Conservation (phyloP, 2,113 vertebrate genomes). For the Onychostoma macrolepis region DNA sequence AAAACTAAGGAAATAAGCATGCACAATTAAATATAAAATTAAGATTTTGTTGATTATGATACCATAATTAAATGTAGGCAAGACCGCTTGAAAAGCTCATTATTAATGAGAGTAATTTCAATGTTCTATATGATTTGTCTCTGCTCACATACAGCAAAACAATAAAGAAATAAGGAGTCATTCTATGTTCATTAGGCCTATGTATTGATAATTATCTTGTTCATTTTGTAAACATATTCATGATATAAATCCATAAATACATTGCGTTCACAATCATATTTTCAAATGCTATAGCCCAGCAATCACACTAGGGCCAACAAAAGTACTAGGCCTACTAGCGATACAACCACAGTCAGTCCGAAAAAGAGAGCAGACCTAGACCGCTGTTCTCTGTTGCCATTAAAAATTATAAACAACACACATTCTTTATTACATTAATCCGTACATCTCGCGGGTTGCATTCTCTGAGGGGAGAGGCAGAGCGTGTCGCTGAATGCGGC, state of each 20-base stretch:
- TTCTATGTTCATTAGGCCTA: neutral
- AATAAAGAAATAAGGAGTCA: neutral
- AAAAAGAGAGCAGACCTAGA: neutral
- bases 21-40: neutral
- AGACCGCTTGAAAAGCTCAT: neutral
- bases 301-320: neutral
- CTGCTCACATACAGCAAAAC: neutral
- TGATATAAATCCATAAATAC: neutral
- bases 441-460: constrained; percentile 62
- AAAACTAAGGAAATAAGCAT: neutral
- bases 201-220: neutral
- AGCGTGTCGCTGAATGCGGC: constrained; percentile 73
- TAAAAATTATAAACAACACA: constrained; percentile 65
- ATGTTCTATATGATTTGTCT: neutral
- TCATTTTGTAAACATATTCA: neutral
- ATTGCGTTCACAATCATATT: neutral
- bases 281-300: neutral
- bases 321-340: neutral
- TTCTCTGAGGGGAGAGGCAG: constrained; percentile 65
- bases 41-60: neutral
- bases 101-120: neutral
- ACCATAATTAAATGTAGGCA: neutral
- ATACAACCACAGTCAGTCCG: neutral
- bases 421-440: constrained; percentile 66
- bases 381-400: neutral